A percentile compares a stretch with the other conserved stretches of the same genome.
phyloP scores from a whole-genome alignment of 2,113 vertebrate species.

The Notiomystis cincta region DNA sequence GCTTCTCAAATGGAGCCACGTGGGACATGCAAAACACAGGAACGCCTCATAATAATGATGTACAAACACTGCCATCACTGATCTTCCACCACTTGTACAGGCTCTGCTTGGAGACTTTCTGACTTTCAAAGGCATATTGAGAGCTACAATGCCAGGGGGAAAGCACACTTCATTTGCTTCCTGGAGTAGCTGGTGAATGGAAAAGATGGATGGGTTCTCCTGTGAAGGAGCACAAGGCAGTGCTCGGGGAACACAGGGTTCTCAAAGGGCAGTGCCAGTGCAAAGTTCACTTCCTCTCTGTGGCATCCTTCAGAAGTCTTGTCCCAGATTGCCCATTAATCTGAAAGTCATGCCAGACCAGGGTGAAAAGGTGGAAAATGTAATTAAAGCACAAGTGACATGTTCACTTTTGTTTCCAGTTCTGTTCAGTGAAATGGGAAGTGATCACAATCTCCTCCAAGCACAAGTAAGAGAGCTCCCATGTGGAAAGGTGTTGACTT shows the following conservation, averaged over 20 bases:
- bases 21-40: background rate
- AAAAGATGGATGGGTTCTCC: background rate
- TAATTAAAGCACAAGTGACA: background rate
- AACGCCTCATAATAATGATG: background rate
- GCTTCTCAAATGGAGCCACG: background rate
- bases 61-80: background rate
- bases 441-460: background rate
- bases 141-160: too few relatives aligned
- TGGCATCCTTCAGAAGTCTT: background rate
- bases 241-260: fast-evolving
- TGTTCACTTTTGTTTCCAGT: background rate
- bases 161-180: background rate
- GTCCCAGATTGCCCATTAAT: background rate
- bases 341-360: background rate
- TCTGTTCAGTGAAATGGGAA: background rate
- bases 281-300: background rate
- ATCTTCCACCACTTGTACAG: background rate
- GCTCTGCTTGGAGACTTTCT: background rate
- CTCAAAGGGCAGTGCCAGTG: background rate
- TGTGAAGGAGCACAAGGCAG: background rate
- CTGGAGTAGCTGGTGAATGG: background rate
- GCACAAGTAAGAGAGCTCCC: background rate
- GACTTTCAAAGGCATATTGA: background rate
- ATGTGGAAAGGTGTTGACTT: constrained; percentile 11
- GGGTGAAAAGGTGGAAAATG: background rate